Base-by-base conservation (phyloP, 2,888 invertebrate genomes). In the Lithosia quadra region DNA sequence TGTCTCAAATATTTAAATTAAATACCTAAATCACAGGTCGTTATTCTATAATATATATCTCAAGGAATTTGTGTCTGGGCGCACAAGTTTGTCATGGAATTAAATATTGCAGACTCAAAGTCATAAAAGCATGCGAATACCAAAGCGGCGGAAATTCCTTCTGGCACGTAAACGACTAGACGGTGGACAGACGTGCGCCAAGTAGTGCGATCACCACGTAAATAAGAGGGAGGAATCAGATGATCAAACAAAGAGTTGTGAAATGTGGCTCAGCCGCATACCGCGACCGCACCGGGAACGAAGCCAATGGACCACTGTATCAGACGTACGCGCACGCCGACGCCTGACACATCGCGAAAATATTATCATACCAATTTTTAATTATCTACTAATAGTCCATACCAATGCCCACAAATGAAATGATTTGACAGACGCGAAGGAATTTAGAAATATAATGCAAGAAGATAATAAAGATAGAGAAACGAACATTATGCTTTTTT, bases 221-320 rank as follows among this genome's bases (percentile, higher is more conserved):
- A 90, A 90, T 90, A 90, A 86, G 86, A 80, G 85, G 80, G 80
- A 87, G 83, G 87, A 89, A 86, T 89, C 88, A 86, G 85, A 88
- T 89, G 88, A 89, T 89, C 88, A 90, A 90, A 91, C 91, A 90
- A 92, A 91, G 91, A 91, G 91, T 92, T 91, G 91, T 90, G 92
- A 90, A 92, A 92, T 89, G 89, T 88, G 85, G 88, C 86, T 81
- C 83, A 87, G 84, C 87, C 91, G 91, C 92, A 92, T 90, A 90
- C 91, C 91, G 79, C 84, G 79, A 75, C 84, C 85, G 77, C 78
- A 73, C 77, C 88, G 92, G 93, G 93, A 93, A 91, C 91, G 79
- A 83, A 88, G 93, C 93, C 93, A 93, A 92, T 89, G 89, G 88
- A 86, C 88, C 84, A 87, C 86, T 81, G 78, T 84, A 87, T 84